Evolutionary conservation across 2,888 invertebrate genomes (phyloP).

Genomic region (Xylota sylvarum): DNA sequence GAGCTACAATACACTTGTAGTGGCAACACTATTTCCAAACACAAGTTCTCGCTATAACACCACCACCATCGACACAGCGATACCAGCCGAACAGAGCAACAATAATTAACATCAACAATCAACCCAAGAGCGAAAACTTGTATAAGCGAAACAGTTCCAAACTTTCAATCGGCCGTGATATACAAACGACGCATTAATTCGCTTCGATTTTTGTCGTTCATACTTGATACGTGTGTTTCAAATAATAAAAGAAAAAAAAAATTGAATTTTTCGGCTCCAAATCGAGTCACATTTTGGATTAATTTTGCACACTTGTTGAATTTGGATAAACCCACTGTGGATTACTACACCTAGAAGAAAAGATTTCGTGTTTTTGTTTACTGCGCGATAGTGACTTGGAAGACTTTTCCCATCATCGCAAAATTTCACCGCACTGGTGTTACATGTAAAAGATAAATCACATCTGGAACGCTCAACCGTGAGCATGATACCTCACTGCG

Average conservation of each 20-base stretch:
- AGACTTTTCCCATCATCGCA: conserved; percentile 31
- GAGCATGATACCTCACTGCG: conserved; percentile 87
- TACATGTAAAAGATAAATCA: conserved; percentile 74
- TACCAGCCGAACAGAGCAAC: conserved; percentile 44
- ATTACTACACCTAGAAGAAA: conserved; percentile 7
- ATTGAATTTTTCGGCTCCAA: not conserved
- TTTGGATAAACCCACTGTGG: conserved; percentile 14
- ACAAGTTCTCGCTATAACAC: conserved; percentile 21
- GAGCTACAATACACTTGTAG: not conserved
- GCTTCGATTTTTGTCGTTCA: conserved; percentile 51
- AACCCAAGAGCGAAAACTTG: conserved; percentile 68
- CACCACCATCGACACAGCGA: conserved; percentile 31
- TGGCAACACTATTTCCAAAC: conserved; percentile 62
- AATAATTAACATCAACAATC: conserved; percentile 72
- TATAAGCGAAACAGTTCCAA: conserved; percentile 78
- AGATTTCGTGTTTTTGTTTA: not conserved
- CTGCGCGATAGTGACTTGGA: not conserved
- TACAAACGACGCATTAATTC: conserved; percentile 73
- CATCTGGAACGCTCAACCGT: conserved; percentile 82
- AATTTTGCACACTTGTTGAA: not conserved
- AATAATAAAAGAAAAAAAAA: too few species aligned
- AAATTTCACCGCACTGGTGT: conserved; percentile 62
- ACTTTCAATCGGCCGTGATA: conserved; percentile 79
- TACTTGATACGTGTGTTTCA: conserved; percentile 6
- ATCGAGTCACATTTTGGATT: conserved; percentile 3